Percentiles rank a stretch among this genome's conserved stretches.
These are phyloP conservation scores for Percopsis omiscomaycus DNA, from an alignment of 2,797 vertebrate genomes.

Conservation along the genomic window DNA sequence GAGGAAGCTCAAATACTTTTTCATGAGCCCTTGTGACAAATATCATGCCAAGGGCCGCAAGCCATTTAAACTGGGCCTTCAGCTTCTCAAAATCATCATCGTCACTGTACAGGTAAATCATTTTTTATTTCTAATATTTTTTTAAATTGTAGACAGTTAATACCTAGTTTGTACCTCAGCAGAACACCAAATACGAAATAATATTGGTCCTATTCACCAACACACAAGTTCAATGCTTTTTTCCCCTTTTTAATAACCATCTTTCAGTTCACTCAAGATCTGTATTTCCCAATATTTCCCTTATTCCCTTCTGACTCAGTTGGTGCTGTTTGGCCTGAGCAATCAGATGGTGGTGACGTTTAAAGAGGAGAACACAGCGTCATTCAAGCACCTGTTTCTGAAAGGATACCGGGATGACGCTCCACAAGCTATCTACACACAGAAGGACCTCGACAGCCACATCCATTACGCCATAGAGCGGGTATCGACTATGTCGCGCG, in stretches of 20 bases:
- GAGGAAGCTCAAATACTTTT: constrained; percentile 91
- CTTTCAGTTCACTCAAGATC: not conserved
- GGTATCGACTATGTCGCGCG: constrained; percentile 70
- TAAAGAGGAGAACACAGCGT: constrained; percentile 88
- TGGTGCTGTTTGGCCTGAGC: constrained; percentile 92
- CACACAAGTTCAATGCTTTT: too few relatives aligned
- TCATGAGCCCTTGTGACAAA: constrained; percentile 95
- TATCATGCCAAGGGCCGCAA: constrained; percentile 90
- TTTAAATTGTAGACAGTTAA: too few relatives aligned
- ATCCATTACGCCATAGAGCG: constrained; percentile 80
- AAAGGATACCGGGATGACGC: constrained; percentile 79
- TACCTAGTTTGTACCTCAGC: too few relatives aligned
- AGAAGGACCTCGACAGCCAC: constrained; percentile 73
- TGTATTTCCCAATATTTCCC: not conserved
- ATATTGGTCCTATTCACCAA: too few relatives aligned
- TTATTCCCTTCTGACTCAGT: constrained; percentile 58
- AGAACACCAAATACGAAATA: too few relatives aligned
- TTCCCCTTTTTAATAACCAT: too few relatives aligned
- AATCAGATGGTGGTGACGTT: constrained; percentile 95
- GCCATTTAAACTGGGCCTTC: constrained; percentile 87
- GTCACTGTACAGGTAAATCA: constrained; percentile 85
- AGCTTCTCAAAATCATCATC: constrained; percentile 88
- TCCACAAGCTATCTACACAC: constrained; percentile 82
- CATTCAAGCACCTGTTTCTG: constrained; percentile 91
- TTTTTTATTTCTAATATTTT: too few relatives aligned